Percentiles rank a stretch among this genome's conserved stretches.
Evolutionary conservation across 2,113 vertebrate species (phyloP).

Genomic region (Phocoena sinus): DNA sequence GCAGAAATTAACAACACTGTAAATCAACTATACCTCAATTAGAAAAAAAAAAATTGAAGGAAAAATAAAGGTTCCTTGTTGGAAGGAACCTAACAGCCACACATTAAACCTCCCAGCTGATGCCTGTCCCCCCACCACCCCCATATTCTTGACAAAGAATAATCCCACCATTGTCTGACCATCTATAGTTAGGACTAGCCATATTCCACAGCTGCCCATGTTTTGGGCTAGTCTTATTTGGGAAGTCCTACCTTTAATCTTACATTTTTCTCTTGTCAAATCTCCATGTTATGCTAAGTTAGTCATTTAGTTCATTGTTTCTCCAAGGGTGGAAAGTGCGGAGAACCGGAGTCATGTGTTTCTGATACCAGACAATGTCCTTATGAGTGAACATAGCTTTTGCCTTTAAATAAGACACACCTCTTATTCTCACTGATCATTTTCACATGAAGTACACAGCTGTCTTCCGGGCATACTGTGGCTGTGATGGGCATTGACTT

Average conservation of each 20-base stretch:
- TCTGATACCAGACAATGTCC: not conserved
- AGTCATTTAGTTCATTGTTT: not conserved
- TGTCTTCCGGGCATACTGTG: conserved; percentile 91
- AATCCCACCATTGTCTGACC: not conserved
- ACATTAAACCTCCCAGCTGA: not conserved
- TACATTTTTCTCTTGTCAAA: not conserved
- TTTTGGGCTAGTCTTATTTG: not conserved
- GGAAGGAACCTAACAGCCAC: not conserved
- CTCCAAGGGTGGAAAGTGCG: not conserved
- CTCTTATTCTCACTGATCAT: not conserved
- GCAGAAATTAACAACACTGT: not conserved
- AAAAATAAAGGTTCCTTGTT: not conserved
- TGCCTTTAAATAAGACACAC: not conserved
- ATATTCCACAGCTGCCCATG: not conserved
- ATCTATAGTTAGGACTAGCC: not conserved
- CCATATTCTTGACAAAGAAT: not conserved
- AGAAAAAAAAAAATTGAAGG: not conserved
- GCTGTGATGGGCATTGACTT: conserved; percentile 99
- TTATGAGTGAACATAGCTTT: not conserved
- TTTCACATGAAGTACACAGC: conserved; percentile 81
- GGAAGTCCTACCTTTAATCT: not conserved
- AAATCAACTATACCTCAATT: not conserved
- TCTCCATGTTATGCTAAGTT: not conserved
- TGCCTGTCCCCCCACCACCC: not conserved
- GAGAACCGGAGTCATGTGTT: not conserved